phyloP scores from a whole-genome alignment of 2,113 vertebrate species.

The Phalacrocorax carbo region DNA sequence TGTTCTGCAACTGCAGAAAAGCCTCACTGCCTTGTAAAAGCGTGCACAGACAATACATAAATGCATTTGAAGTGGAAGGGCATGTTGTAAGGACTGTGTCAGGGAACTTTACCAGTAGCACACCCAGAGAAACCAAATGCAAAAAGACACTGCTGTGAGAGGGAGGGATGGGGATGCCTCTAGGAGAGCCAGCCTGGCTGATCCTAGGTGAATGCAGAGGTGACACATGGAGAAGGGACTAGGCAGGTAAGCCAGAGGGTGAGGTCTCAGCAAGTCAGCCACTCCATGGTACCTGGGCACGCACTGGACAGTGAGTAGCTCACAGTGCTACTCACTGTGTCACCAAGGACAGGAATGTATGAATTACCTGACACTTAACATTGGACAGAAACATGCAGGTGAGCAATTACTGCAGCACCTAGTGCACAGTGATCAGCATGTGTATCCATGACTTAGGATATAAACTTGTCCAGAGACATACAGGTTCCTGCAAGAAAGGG shows the following conservation, averaged over 20 bases:
- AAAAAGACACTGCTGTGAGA: not conserved
- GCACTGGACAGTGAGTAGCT: not conserved
- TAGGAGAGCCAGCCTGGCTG: not conserved
- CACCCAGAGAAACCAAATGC: not conserved
- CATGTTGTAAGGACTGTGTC: not conserved
- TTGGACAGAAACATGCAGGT: not conserved
- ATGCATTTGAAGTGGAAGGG: not conserved
- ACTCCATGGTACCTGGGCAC: accelerated
- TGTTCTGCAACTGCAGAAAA: not conserved
- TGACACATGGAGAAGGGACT: not conserved
- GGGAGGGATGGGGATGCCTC: not conserved
- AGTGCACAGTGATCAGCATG: not conserved
- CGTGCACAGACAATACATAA: not conserved
- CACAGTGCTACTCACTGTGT: too few species aligned
- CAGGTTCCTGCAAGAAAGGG: not conserved
- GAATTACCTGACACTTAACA: not conserved
- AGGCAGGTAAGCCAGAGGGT: not conserved
- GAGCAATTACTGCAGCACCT: not conserved
- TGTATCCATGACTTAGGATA: not conserved
- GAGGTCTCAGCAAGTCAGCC: not conserved
- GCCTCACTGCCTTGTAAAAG: not conserved
- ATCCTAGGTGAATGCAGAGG: not conserved
- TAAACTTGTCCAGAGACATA: not conserved
- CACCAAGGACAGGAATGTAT: not conserved
- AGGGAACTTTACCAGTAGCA: not conserved